Conservation (phyloP, 1,140 invertebrate species). For the Paramacrobiotus metropolitanus region DNA sequence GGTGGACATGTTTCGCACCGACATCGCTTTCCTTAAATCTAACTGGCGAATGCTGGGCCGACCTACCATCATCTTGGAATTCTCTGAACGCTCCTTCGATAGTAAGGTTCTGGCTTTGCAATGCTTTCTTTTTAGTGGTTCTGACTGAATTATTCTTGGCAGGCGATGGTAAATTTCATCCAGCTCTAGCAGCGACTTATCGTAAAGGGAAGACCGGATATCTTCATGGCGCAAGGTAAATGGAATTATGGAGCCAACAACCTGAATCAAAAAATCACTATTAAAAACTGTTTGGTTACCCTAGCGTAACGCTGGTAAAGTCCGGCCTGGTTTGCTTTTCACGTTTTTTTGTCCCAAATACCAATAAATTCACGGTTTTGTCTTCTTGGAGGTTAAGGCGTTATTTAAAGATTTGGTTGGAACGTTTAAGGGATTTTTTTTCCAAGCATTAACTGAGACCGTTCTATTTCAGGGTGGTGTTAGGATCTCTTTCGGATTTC, state of each 20-base stretch:
- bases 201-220: constrained; percentile 96
- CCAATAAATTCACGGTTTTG: no score
- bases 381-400: no score
- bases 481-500: constrained; percentile 73
- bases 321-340: neutral
- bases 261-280: no score
- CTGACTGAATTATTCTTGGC: constrained; percentile 20
- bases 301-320: neutral
- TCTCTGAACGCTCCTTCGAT: constrained; percentile 79
- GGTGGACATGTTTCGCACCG: constrained; percentile 85
- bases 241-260: constrained; percentile 2
- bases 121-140: constrained; percentile 7
- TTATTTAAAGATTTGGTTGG: constrained; percentile 5
- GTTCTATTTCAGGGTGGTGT: no score
- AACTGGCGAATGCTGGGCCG: constrained; percentile 79
- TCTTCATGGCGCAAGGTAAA: constrained; percentile 65
- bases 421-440: constrained; percentile 27
- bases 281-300: constrained; percentile 2
- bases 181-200: constrained; percentile 85
- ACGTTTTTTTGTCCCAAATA: no score
- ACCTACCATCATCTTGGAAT: constrained; percentile 61
- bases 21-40: constrained; percentile 84
- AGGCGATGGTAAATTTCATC: constrained; percentile 74
- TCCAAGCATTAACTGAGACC: no score
- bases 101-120: constrained; percentile 26